phyloP scores from a whole-genome alignment of 2,797 vertebrate species.

The Typhlichthys eigenmanni region DNA sequence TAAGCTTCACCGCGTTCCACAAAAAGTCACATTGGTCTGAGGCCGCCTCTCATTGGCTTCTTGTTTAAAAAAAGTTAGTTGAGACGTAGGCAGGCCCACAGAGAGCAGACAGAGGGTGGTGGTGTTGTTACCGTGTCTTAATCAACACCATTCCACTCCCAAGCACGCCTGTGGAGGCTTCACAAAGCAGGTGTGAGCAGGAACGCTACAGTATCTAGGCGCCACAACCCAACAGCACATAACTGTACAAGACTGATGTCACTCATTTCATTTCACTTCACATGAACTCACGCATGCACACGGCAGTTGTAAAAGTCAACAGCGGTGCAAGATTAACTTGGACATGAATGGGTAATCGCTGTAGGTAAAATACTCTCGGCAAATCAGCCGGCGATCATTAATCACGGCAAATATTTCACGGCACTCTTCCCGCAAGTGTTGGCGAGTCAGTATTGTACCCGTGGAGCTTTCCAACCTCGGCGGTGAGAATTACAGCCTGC shows the following conservation, averaged over 20 bases:
- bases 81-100: slow-evolving; percentile 29
- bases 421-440: slow-evolving; percentile 38
- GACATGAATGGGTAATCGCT: slow-evolving; percentile 1
- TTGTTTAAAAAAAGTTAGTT: slow-evolving; percentile 37
- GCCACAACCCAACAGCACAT: slow-evolving; percentile 5
- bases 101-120: slow-evolving; percentile 20
- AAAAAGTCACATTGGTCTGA: slow-evolving; percentile 44
- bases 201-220: background rate
- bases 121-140: slow-evolving; percentile 42
- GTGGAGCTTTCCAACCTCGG: slow-evolving; percentile 50
- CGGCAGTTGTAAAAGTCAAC: slow-evolving; percentile 2
- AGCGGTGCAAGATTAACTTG: background rate
- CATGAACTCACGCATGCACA: background rate
- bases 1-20: slow-evolving; percentile 32
- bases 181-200: slow-evolving; percentile 36
- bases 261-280: background rate
- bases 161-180: slow-evolving; percentile 35
- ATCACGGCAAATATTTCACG: slow-evolving; percentile 52
- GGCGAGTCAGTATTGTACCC: slow-evolving; percentile 69
- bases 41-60: slow-evolving; percentile 20
- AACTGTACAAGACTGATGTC: background rate
- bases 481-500: slow-evolving; percentile 49
- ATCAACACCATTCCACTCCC: slow-evolving; percentile 55
- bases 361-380: slow-evolving; percentile 13
- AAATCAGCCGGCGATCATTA: slow-evolving; percentile 48